Conservation (phyloP, 1,140 invertebrate genomes). For the Scaptodrosophila lebanonensis region DNA sequence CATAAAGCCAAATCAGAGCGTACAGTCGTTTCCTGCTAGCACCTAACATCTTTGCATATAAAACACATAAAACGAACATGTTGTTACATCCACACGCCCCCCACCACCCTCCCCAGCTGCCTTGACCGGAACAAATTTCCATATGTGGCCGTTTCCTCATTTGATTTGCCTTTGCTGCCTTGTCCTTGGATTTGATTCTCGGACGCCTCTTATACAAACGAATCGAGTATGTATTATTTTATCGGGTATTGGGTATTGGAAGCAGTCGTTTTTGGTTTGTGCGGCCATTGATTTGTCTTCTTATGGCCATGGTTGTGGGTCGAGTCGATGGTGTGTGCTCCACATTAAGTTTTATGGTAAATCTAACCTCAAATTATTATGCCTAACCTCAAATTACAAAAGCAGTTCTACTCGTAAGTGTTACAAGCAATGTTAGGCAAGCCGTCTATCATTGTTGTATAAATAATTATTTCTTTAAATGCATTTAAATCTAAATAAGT, state of each 20-base stretch:
- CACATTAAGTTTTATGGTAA: constrained; percentile 44
- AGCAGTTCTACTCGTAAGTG: too few species aligned
- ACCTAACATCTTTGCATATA: constrained; percentile 61
- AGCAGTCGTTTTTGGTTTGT: constrained; percentile 18
- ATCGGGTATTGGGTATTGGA: constrained; percentile 24
- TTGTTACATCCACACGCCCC: constrained; percentile 20
- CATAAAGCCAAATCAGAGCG: constrained; percentile 53
- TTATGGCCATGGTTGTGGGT: too few species aligned
- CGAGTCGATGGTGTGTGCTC: constrained; percentile 35
- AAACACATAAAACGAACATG: constrained; percentile 70
- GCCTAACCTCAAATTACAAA: too few species aligned
- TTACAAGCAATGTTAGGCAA: too few species aligned
- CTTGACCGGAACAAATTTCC: constrained; percentile 60
- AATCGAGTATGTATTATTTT: constrained; percentile 42
- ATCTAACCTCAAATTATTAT: constrained; percentile 47
- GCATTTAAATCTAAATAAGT: too few species aligned
- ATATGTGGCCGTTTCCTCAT: constrained; percentile 46
- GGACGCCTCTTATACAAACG: too few species aligned
- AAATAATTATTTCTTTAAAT: constrained; percentile 3
- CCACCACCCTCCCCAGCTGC: not conserved
- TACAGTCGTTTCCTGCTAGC: constrained; percentile 42
- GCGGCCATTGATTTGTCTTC: constrained; percentile 18
- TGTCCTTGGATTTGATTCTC: not conserved
- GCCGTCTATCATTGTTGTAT: too few species aligned
- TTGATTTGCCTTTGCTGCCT: constrained; percentile 49